phyloP scores from a whole-genome alignment of 2,113 vertebrate genomes.

The Balaeniceps rex region DNA sequence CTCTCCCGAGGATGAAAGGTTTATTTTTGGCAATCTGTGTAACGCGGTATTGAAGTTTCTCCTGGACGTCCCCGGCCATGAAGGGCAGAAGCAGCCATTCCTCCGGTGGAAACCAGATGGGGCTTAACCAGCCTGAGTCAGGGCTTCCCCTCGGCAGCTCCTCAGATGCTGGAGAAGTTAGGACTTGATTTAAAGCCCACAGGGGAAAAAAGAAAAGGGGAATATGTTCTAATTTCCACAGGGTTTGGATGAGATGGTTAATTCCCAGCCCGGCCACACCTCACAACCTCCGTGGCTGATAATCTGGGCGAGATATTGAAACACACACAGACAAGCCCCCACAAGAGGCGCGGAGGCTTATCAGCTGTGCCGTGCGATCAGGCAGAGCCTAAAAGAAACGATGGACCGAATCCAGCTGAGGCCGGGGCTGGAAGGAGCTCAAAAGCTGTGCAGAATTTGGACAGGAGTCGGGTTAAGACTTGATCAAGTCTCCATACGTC shows the following conservation, averaged over 20 bases:
- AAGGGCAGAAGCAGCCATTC: background rate
- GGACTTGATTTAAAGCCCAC: background rate
- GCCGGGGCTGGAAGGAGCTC: background rate
- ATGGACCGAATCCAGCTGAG: background rate
- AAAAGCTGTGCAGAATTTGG: background rate
- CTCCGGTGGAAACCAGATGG: background rate
- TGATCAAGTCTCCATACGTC: background rate
- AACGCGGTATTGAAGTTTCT: background rate
- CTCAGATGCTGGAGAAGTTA: background rate
- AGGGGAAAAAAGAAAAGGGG: background rate
- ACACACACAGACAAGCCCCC: constrained; percentile 6
- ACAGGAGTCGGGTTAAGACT: background rate
- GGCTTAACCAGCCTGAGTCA: background rate
- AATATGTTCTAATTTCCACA: background rate
- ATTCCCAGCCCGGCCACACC: constrained; percentile 18
- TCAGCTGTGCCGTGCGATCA: background rate
- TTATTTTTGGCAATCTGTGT: background rate
- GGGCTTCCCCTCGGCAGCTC: background rate
- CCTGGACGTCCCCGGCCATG: background rate
- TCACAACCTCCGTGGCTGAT: background rate
- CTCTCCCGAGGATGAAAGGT: background rate
- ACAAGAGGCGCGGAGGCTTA: constrained; percentile 9
- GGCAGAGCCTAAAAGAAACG: background rate
- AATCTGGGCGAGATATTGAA: background rate
- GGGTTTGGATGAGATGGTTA: background rate